Base-by-base conservation (phyloP, 2,888 invertebrate genomes). In the Xestia sexstrigata region DNA sequence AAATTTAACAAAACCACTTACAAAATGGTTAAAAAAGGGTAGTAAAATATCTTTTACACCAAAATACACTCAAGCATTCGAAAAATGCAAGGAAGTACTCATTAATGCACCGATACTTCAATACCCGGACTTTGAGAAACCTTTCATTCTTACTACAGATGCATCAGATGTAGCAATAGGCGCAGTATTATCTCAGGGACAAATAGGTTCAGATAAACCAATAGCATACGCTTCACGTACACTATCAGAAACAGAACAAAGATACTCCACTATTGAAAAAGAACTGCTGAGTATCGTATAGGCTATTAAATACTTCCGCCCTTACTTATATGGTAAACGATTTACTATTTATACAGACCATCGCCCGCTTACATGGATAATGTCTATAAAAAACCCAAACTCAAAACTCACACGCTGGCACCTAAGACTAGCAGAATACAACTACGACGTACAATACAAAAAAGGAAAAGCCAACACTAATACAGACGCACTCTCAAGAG, bases 291-390 rank as follows among this genome's bases (percentile, higher is more conserved):
- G 90, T 0, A 91, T 93, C 20, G 88, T 93, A 1, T 93, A 91
- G 91, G 90, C 91, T 52, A 52, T 88, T 9, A 2, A 47, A 47
- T 47, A 47, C 5, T 47, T 47, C 13, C 13, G 92, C 68, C 92
- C 92, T 9, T 93, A 93, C 45, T 42, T 94, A 11, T 93, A 92
- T 45, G 93, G 92, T 6, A 85, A 83, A 45, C 87, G 89, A 74
- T 94, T 95, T 55, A 89, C 78, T 0, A 93, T 95, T 0, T 88
- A 91, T 6, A 94, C 93, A 0, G 94, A 95, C 72, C 94, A 95
- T 76, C 86, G 90, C 71, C 92, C 93, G 1, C 73, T 94, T 6
- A 87, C 84, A 7, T 94, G 92, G 91, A 70, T 94, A 0, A 90
- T 93, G 87, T 89, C 83, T 0, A 63, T 68, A 1, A 49, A 94